Conservation (phyloP, 2,888 invertebrate species). For the Drosophila flavopinicola region DNA sequence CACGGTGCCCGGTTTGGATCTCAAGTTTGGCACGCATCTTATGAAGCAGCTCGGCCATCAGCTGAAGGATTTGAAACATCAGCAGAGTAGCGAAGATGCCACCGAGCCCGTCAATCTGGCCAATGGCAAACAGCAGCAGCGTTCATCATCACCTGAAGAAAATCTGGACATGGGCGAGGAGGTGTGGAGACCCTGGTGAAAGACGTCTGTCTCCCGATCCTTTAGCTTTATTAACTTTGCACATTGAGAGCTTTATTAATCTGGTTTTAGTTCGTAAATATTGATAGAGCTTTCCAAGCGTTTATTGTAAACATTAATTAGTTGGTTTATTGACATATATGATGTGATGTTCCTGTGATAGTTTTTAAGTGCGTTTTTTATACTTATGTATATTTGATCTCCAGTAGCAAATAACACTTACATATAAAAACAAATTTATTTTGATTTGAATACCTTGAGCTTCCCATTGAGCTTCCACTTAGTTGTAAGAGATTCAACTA, state of each 20-base stretch:
- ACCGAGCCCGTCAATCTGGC: constrained; percentile 59
- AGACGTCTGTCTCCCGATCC: background rate
- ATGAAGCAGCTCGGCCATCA: constrained; percentile 95
- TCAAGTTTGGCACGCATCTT: constrained; percentile 92
- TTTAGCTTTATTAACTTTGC: constrained; percentile 51
- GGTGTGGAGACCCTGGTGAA: constrained; percentile 81
- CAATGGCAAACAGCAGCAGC: constrained; percentile 33
- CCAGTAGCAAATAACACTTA: constrained; percentile 49
- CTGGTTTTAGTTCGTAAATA: constrained; percentile 49
- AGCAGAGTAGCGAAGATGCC: constrained; percentile 32
- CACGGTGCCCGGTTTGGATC: constrained; percentile 93
- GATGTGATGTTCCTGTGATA: constrained; percentile 82
- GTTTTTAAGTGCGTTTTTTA: constrained; percentile 75
- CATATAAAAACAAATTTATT: constrained; percentile 40
- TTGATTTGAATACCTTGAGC: constrained; percentile 36
- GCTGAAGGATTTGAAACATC: constrained; percentile 86
- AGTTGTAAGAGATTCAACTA: constrained; percentile 18
- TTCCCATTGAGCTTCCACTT: constrained; percentile 55
- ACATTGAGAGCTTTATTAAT: constrained; percentile 68
- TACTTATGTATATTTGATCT: constrained; percentile 75
- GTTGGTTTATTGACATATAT: constrained; percentile 34
- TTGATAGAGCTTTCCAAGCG: constrained; percentile 46
- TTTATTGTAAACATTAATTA: constrained; percentile 33
- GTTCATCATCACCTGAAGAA: constrained; percentile 30
- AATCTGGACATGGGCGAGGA: constrained; percentile 64